Evolutionary conservation across 2,113 vertebrate species (phyloP), one percentile per base, ranked within the genome.

Genomic region (Scytalopus superciliaris): DNA sequence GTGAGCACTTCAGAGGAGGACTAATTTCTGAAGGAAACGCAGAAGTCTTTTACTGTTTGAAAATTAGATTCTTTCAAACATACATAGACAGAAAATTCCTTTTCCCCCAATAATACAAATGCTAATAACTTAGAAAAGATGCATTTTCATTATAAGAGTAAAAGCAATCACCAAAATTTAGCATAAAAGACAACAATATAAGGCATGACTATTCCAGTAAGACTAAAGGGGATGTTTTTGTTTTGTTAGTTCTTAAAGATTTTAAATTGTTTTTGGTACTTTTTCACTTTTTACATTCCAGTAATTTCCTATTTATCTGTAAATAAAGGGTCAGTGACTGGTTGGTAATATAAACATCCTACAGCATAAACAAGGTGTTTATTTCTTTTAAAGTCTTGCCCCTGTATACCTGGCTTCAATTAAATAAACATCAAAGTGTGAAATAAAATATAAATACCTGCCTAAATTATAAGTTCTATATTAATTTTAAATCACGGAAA

Each of bases 361-460:
- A 84, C 49, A 91, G 67, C 57, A 94, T 82, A 96, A 97, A 68
- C 86, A 77, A 89, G 93, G 69, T 93, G 94, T 97, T 97, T 97
- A 96, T 97, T 97, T 98, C 91, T 96, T 94, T 95, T 93, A 94
- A 96, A 93, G 74, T 78, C 86, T 93, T 95, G 91, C 88, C 94
- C 91, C 94, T 94, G 77, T 94, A 96, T 97, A 97, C 94, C 96
- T 96, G 94, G 56, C 83, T 94, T 94, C 82, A 87, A 62, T 97
- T 94, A 97, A 97, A 96, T 86, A 93, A 97, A 96, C 30, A 7
- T 87, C 31, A 19, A 86, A 79, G 82, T 86, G 95, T 94, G 95
- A 97, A 94, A 90, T 96, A 97, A 97, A 97, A 97, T 87, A 94
- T 91, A 97, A 97, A 97, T 97, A 98, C 80, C 89, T 93, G 80